These are phyloP conservation scores for Parelbella ahira DNA, from an alignment of 2,888 invertebrate genomes.

Conservation along the genomic window DNA sequence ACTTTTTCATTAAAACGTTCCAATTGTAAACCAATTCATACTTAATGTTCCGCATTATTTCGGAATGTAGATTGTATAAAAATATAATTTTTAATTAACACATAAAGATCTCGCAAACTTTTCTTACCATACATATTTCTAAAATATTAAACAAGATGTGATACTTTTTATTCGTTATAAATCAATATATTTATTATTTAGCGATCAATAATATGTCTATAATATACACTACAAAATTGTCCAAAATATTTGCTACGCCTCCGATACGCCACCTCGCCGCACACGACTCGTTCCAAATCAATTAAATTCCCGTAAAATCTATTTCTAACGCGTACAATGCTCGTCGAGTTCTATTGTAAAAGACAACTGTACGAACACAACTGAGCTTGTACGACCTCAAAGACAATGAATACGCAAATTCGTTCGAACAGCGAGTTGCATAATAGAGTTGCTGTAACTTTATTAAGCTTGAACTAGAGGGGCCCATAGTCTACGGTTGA, in stretches of 20 bases:
- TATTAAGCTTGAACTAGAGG: conserved; percentile 45
- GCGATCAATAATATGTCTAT: too few relatives aligned
- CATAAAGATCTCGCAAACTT: too few relatives aligned
- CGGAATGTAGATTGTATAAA: too few relatives aligned
- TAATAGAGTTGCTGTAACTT: conserved; percentile 43
- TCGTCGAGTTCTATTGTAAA: conserved; percentile 7
- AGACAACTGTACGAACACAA: background rate
- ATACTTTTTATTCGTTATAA: too few relatives aligned
- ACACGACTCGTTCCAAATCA: conserved; percentile 1
- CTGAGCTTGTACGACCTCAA: conserved; percentile 2
- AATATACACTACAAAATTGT: background rate
- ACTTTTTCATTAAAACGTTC: too few relatives aligned
- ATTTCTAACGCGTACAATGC: conserved; percentile 15
- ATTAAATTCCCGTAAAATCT: conserved; percentile 6
- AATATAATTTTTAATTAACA: too few relatives aligned
- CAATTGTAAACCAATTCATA: too few relatives aligned
- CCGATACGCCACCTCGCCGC: background rate
- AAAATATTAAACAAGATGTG: too few relatives aligned
- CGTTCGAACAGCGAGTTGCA: conserved; percentile 21
- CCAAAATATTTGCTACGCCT: conserved; percentile 5
- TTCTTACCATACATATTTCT: too few relatives aligned
- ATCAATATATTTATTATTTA: too few relatives aligned
- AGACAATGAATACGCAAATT: conserved; percentile 24
- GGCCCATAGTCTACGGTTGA: conserved; percentile 39
- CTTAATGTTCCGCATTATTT: too few relatives aligned